Evolutionary conservation across 1,140 invertebrate genomes (phyloP).

Genomic region (Sinella curviseta): DNA sequence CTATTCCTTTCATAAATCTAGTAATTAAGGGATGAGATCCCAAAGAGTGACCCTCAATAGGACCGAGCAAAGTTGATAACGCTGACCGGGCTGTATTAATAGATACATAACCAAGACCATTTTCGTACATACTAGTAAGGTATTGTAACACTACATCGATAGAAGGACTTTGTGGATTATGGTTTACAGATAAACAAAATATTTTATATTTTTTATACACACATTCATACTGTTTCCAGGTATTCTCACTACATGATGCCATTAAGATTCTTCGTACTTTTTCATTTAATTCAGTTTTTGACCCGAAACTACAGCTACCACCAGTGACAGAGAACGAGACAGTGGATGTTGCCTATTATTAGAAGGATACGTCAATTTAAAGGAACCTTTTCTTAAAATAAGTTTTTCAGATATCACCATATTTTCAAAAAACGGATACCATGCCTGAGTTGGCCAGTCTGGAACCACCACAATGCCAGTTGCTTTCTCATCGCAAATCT

Average conservation of each 20-base stretch:
- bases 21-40: slow-evolving; percentile 16
- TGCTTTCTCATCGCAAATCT: slow-evolving; percentile 16
- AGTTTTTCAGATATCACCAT: background rate
- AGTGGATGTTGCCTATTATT: background rate
- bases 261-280: background rate
- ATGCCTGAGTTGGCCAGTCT: slow-evolving; percentile 29
- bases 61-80: background rate
- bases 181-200: background rate
- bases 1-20: slow-evolving; percentile 26
- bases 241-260: background rate
- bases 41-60: background rate
- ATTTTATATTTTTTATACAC: slow-evolving; percentile 3
- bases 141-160: background rate
- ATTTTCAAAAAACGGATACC: slow-evolving; percentile 28
- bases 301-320: slow-evolving; percentile 14
- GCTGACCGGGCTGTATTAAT: background rate
- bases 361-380: slow-evolving; percentile 2
- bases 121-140: too few relatives aligned
- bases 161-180: background rate
- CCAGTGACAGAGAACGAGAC: background rate
- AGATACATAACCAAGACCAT: background rate
- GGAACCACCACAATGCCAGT: slow-evolving; percentile 31
- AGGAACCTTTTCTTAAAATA: background rate
- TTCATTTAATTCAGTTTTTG: background rate
- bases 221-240: slow-evolving; percentile 15